Conservation (phyloP, 2,797 vertebrate species). For the Rhinophrynus dorsalis region DNA sequence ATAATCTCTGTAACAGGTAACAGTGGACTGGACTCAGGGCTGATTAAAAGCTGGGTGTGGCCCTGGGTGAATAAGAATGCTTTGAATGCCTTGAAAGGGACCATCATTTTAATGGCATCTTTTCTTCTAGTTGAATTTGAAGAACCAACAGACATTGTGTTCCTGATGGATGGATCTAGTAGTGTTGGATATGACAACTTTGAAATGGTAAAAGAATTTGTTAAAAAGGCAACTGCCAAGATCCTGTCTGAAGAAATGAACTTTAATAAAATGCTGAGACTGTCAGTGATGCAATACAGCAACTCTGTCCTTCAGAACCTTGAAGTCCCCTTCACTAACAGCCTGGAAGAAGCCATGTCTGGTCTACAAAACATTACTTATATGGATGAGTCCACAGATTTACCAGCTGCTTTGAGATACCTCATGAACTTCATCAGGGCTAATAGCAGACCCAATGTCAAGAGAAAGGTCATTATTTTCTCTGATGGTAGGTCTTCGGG, state of each 20-base stretch:
- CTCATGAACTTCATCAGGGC: constrained; percentile 14
- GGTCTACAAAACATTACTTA: constrained; percentile 14
- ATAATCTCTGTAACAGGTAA: no score
- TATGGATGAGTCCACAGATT: constrained; percentile 47
- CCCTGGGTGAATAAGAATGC: no score
- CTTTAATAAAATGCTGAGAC: constrained; percentile 11
- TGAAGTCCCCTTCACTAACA: constrained; percentile 46
- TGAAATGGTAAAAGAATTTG: constrained; percentile 40
- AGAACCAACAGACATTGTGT: constrained; percentile 48
- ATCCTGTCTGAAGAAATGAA: constrained; percentile 37
- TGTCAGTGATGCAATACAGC: constrained; percentile 52
- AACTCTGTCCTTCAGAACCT: constrained; percentile 27
- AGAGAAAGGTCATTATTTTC: constrained; percentile 49
- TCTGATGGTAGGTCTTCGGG: constrained; percentile 49
- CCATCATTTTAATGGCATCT: no score
- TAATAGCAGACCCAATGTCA: constrained; percentile 31
- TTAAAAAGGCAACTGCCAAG: constrained; percentile 10
- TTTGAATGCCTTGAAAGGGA: no score
- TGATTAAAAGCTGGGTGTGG: no score
- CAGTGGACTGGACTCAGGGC: no score
- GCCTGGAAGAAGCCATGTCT: neutral
- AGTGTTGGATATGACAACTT: constrained; percentile 54
- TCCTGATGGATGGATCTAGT: constrained; percentile 53
- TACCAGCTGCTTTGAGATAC: constrained; percentile 48
- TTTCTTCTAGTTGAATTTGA: constrained; percentile 47